Conservation (phyloP, 2,797 vertebrate genomes). For the Myiotriccus ornatus region DNA sequence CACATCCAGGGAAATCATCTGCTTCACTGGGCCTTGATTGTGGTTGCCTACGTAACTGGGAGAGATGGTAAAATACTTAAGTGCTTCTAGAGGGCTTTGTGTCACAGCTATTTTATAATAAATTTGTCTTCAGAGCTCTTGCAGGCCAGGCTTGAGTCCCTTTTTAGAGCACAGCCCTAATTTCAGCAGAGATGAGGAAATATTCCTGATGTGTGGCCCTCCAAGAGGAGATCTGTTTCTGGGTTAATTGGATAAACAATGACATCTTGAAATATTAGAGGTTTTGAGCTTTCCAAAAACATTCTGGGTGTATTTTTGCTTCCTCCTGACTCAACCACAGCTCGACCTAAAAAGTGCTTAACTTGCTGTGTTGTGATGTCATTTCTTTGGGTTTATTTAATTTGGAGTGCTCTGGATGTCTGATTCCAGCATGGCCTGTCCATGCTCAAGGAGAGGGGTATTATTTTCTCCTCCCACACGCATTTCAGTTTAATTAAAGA, state of each 20-base stretch:
- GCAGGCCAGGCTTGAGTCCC: accelerated
- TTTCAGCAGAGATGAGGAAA: not conserved
- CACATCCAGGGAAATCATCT: not conserved
- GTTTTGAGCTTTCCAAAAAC: not conserved
- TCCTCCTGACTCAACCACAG: not conserved
- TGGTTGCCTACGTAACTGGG: not conserved
- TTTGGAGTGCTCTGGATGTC: not conserved
- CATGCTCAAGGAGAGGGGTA: not conserved
- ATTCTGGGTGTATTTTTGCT: not conserved
- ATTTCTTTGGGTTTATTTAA: not conserved
- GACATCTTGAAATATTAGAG: not conserved
- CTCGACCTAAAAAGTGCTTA: not conserved
- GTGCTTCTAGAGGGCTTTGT: not conserved
- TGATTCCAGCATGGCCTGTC: not conserved
- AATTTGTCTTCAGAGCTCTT: not conserved
- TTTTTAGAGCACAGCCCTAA: not conserved
- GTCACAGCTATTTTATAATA: not conserved
- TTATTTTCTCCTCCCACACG: not conserved
- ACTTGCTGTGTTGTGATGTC: not conserved
- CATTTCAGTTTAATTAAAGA: not conserved
- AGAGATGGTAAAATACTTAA: not conserved
- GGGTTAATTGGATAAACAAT: not conserved
- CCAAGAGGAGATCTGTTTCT: not conserved
- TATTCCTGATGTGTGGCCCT: not conserved
- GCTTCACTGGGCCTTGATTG: not conserved